Percentiles rank a stretch among this genome's conserved stretches.
Conservation (phyloP, 2,113 vertebrate species). For the Pagrus major region DNA sequence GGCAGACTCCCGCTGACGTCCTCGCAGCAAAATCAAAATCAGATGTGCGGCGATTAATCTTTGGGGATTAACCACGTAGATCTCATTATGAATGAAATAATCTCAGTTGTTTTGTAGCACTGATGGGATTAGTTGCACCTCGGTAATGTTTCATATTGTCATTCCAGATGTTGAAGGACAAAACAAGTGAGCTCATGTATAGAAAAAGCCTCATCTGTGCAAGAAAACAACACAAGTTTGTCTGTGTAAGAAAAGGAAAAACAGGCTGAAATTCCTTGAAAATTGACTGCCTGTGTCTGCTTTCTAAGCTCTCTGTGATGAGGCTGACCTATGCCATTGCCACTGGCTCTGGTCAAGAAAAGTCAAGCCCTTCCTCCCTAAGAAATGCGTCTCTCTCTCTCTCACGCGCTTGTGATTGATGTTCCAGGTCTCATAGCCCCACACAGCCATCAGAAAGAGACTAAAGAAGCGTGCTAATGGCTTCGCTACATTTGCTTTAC, state of each 20-base stretch:
- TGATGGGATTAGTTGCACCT: slow-evolving; percentile 41
- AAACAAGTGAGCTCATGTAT: slow-evolving; percentile 22
- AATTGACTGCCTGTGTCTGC: slow-evolving; percentile 1
- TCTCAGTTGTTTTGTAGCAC: slow-evolving; percentile 43
- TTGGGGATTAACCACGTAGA: slow-evolving; percentile 47
- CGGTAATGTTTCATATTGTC: slow-evolving; percentile 30
- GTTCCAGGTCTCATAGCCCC: slow-evolving; percentile 31
- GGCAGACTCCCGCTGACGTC: slow-evolving; percentile 46
- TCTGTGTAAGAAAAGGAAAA: neutral
- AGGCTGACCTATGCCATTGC: slow-evolving; percentile 42
- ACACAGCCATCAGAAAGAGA: slow-evolving; percentile 30
- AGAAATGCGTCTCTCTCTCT: slow-evolving; percentile 38
- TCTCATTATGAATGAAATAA: slow-evolving; percentile 49
- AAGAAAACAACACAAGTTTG: slow-evolving; percentile 2
- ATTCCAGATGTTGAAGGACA: slow-evolving; percentile 48
- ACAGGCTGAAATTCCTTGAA: slow-evolving; percentile 6
- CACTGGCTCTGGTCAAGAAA: slow-evolving; percentile 40
- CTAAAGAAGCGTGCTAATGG: slow-evolving; percentile 56
- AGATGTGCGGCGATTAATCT: slow-evolving; percentile 46
- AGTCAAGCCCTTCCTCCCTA: slow-evolving; percentile 32
- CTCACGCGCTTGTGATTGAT: slow-evolving; percentile 37
- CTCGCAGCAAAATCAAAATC: slow-evolving; percentile 49
- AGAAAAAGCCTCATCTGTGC: slow-evolving; percentile 16
- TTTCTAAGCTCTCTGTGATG: slow-evolving; percentile 20
- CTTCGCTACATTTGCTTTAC: slow-evolving; percentile 66